Evolutionary conservation across 2,888 invertebrate genomes (phyloP).

Genomic region (Dysmachus trigonus): DNA sequence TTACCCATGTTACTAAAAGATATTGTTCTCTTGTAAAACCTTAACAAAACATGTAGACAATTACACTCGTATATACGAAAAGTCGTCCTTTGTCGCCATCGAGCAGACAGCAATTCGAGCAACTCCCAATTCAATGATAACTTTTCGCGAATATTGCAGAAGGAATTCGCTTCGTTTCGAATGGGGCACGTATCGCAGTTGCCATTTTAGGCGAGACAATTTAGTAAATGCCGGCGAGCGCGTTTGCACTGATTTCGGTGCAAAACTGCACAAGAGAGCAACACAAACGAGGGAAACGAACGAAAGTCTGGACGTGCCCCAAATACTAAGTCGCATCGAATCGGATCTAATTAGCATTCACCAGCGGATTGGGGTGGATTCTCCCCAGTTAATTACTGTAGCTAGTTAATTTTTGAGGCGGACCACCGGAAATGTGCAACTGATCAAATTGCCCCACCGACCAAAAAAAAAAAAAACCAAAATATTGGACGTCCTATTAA

Average conservation of each 20-base stretch:
- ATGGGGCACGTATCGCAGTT: constrained; percentile 27
- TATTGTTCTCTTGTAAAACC: not conserved
- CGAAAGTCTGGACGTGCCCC: constrained; percentile 18
- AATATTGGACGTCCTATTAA: not conserved
- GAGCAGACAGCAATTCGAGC: not conserved
- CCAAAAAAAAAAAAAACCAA: not conserved
- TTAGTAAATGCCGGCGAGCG: not conserved
- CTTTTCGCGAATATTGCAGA: not conserved
- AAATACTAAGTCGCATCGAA: not conserved
- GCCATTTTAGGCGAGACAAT: constrained; percentile 33
- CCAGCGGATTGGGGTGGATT: not conserved
- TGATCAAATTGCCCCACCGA: not conserved
- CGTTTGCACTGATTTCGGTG: constrained; percentile 22
- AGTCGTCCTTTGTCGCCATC: not conserved
- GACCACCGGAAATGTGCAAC: not conserved
- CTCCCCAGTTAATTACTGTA: constrained; percentile 25
- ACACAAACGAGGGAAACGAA: constrained; percentile 25
- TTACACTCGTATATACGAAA: not conserved
- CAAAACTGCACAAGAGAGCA: not conserved
- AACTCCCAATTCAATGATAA: not conserved
- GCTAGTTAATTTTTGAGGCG: constrained; percentile 13
- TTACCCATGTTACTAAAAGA: not conserved
- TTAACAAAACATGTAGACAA: not conserved
- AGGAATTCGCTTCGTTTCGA: not conserved
- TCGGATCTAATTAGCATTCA: constrained; percentile 29